Conservation (phyloP, 2,888 invertebrate genomes). For the Rambutsinella grinnellia region DNA sequence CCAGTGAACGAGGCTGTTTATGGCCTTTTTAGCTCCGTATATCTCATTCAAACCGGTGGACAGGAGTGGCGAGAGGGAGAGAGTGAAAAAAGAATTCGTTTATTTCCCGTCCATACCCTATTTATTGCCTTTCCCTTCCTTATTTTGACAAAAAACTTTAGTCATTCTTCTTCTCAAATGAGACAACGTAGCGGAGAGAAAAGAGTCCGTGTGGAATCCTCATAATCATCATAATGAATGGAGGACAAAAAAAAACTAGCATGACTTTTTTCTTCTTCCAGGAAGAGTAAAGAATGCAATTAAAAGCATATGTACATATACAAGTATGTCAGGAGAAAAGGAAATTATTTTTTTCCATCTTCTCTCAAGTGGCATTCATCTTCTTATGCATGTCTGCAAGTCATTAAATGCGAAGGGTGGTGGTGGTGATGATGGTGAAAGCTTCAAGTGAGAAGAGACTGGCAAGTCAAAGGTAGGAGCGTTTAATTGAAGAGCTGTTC, state of each 20-base stretch:
- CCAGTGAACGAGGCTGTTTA: neutral
- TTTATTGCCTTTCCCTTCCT: conserved; percentile 13
- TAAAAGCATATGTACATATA: conserved; percentile 7
- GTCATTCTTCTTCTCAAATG: conserved; percentile 35
- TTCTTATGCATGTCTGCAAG: conserved; percentile 25
- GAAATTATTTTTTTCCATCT: neutral
- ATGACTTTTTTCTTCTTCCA: neutral
- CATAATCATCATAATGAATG: conserved; percentile 15
- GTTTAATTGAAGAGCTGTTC: neutral
- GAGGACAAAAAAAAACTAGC: neutral
- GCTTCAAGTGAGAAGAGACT: conserved; percentile 1
- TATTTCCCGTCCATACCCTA: conserved; percentile 4
- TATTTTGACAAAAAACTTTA: conserved; percentile 18
- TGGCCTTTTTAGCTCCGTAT: too few species aligned
- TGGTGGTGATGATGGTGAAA: neutral
- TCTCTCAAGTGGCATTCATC: neutral
- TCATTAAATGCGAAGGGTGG: conserved; percentile 20
- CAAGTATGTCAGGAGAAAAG: neutral
- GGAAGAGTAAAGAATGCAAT: conserved; percentile 33
- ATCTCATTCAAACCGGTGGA: too few species aligned
- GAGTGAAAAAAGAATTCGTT: neutral
- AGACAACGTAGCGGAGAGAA: conserved; percentile 19
- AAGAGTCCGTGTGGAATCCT: neutral
- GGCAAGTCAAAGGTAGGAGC: neutral
- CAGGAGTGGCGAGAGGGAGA: too few species aligned